Conservation (phyloP, 2,888 invertebrate genomes). For the Craniophora ligustri region DNA sequence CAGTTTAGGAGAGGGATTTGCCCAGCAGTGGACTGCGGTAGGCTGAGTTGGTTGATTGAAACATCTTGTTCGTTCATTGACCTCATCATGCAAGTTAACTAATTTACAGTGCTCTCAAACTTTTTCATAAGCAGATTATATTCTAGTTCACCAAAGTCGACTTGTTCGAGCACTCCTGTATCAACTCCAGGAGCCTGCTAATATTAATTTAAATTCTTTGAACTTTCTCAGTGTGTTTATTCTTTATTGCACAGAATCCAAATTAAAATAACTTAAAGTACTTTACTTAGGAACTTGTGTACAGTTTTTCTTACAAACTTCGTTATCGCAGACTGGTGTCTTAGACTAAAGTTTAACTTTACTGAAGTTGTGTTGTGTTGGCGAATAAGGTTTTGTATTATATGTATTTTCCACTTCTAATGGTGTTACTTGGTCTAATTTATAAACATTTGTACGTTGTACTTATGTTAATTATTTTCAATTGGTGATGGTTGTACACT, state of each 20-base stretch:
- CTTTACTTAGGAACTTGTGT: slow-evolving; percentile 24
- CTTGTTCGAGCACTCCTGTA: no score
- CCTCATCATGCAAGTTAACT: no score
- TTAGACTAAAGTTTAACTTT: slow-evolving; percentile 39
- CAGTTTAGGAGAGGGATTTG: no score
- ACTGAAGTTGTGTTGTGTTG: slow-evolving; percentile 20
- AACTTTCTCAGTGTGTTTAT: slow-evolving; percentile 7
- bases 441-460: no score
- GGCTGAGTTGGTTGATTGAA: no score
- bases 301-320: slow-evolving; percentile 44
- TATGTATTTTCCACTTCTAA: background rate
- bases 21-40: no score
- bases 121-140: no score
- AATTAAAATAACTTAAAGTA: slow-evolving; percentile 25
- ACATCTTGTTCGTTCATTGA: no score
- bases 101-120: no score
- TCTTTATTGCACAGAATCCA: slow-evolving; percentile 17
- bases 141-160: no score
- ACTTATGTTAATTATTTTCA: background rate
- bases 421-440: no score
- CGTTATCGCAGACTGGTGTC: slow-evolving; percentile 27
- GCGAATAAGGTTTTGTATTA: slow-evolving; percentile 5
- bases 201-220: background rate
- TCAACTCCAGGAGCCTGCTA: no score
- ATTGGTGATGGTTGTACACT: background rate